These are phyloP conservation scores for Enteromius unitaeniatus DNA, from an alignment of 2,797 vertebrate species.

Conservation along the genomic window DNA sequence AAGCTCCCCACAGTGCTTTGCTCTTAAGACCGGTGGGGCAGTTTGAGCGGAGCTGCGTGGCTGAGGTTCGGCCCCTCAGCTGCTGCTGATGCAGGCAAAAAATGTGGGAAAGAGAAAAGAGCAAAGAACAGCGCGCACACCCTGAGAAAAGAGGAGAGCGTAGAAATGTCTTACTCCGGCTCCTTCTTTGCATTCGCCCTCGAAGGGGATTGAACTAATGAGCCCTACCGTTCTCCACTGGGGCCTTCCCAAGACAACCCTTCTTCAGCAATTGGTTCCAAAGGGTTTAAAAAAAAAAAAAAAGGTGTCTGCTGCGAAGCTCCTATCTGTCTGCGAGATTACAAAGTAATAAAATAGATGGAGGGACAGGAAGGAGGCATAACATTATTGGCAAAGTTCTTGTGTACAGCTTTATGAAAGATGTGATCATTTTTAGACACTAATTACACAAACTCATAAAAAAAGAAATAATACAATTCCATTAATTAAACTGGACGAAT, in stretches of 20 bases:
- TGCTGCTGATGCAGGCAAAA: conserved; percentile 84
- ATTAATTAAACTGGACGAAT: background rate
- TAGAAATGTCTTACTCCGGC: conserved; percentile 77
- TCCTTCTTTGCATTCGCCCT: conserved; percentile 79
- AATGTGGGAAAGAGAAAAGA: conserved; percentile 77
- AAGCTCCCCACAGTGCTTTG: conserved; percentile 46
- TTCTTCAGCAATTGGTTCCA: conserved; percentile 88
- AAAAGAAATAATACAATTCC: background rate
- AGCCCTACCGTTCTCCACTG: conserved; percentile 81
- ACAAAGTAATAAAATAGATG: conserved; percentile 80
- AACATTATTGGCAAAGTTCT: conserved; percentile 69
- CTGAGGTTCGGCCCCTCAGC: conserved; percentile 69
- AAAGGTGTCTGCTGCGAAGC: conserved; percentile 73
- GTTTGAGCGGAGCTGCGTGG: conserved; percentile 62
- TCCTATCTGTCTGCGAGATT: conserved; percentile 79
- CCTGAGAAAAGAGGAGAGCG: conserved; percentile 52
- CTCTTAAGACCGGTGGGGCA: conserved; percentile 63
- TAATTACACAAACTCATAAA: background rate
- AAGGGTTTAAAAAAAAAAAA: conserved; percentile 80
- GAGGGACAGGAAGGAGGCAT: conserved; percentile 66
- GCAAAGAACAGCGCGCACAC: conserved; percentile 60
- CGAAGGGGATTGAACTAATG: conserved; percentile 86
- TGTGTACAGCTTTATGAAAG: conserved; percentile 17
- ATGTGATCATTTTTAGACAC: background rate
- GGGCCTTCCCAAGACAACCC: conserved; percentile 82